Conservation (phyloP, 2,797 vertebrate genomes). For the Bradypodion ventrale region DNA sequence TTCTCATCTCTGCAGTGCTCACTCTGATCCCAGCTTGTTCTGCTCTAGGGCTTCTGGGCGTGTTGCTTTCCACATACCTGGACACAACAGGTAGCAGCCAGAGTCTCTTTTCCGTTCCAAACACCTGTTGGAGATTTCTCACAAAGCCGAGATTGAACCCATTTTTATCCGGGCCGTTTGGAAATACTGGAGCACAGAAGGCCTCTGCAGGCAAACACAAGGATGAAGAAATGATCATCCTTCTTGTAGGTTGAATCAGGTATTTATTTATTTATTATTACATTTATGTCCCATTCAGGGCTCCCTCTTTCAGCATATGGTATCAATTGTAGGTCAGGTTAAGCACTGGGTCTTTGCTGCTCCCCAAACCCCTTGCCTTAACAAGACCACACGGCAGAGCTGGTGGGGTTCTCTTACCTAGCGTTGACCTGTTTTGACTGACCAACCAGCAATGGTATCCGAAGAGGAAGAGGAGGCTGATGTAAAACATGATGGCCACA, state of each 20-base stretch:
- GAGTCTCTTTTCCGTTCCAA: constrained; percentile 89
- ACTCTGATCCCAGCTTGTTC: not conserved
- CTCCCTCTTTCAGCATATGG: too few relatives aligned
- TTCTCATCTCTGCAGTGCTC: not conserved
- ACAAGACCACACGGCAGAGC: fast-evolving
- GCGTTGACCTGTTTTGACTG: constrained; percentile 93
- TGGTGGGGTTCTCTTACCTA: constrained; percentile 81
- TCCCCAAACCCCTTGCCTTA: not conserved
- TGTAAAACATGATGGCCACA: constrained; percentile 96
- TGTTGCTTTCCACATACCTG: constrained; percentile 77
- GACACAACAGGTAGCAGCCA: constrained; percentile 93
- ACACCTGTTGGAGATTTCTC: constrained; percentile 92
- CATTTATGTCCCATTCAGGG: too few relatives aligned
- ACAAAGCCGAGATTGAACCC: constrained; percentile 90
- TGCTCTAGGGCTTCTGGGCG: not conserved
- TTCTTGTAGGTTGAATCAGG: not conserved
- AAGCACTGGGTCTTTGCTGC: too few relatives aligned
- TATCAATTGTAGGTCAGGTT: too few relatives aligned
- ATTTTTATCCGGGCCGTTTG: constrained; percentile 90
- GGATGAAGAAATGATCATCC: not conserved
- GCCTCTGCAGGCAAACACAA: constrained; percentile 81
- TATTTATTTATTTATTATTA: too few relatives aligned
- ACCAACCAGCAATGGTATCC: constrained; percentile 98
- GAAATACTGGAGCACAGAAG: constrained; percentile 92
- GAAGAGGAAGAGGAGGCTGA: constrained; percentile 97